Base-by-base conservation (phyloP, 1,140 invertebrate species). In the Calephelis virginiensis region DNA sequence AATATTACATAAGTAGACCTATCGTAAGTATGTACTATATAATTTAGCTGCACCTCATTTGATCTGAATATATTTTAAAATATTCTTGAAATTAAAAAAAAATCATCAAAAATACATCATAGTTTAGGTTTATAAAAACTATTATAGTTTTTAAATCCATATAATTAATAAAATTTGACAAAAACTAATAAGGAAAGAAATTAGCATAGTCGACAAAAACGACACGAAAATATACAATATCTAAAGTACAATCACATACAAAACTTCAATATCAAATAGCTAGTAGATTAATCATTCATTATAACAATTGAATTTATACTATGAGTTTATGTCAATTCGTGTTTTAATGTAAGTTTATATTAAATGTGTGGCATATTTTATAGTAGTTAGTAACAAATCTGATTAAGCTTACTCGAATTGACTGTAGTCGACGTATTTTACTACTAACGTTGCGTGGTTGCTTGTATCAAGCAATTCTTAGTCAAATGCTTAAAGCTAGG, bases 261-360 rank as follows among this genome's bases (percentile, higher is more conserved):
- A 68, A 77, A 77, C 72, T 78, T 67, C 78, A 80, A 66, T 86
- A 86, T 74, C 69, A 83, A 86, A 86, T 86, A 89, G 85, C 86
- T 84, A 43, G 76, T 89, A 87, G 76, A 87, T 85, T 85, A 82
- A 76, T 67, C 65, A 67, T 61, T 59, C 66, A 14, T 40, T 62
- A 28, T 37, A 48, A 48, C 62, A 72, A 69, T 74, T 72, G 69
- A 69, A 69, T 56, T 28, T 56, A 43, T 17, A 56, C 9, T 56
- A 50, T 81, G 77, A 77, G 76, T 79, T 70, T 76, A 72, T 81
- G 85, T 87, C 85, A 87, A 89, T 87, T 83, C 75, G 69, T 83
- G 68, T 78, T 64, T 68, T 67, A 68, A 71, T 73, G 61, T 78
- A 77, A 74, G 70, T 66, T 48, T 81, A 75, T 79, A 56, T 9